Base-by-base conservation (phyloP, 2,113 vertebrate species). In the Embiotoca jacksoni region DNA sequence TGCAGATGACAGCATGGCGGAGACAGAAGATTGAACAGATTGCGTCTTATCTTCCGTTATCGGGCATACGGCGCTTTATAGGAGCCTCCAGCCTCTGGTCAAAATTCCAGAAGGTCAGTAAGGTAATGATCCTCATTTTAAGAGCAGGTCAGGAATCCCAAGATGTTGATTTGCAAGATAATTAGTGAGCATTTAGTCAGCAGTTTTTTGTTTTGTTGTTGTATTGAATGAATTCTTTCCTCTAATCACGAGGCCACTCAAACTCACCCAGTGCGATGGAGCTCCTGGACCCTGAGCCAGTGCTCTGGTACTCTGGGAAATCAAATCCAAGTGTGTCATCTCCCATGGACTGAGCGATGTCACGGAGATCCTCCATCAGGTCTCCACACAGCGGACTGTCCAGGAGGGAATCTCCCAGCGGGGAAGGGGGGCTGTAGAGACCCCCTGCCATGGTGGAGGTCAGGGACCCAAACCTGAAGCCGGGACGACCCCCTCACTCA, bases 331-430 rank as follows among this genome's bases (percentile, higher is more conserved):
- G 95, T 5, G 93, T 87, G 36, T 97, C 95, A 7, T 96, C 96
- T 0, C 86, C 95, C 0, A 97, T 88, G 35, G 96, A 95, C 49
- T 91, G 95, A 1, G 96, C 96, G 53, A 98, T 93, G 49, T 97
- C 96, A 16, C 93, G 94, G 35, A 98, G 94, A 58, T 92, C 95
- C 35, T 95, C 96, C 93, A 99, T 96, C 82, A 98, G 95, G 71
- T 97, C 97, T 71, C 95, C 96, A 41, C 95, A 96, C 8, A 99
- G 92, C 0, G 97, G 96, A 78, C 96, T 97, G 61, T 92, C 95
- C 81, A 97, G 91, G 49, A 95, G 94, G 16, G 95, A 95, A 3
- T 97, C 94, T 83, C 95, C 96, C 11, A 97, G 81, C 0, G 95
- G 95, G 72, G 95, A 95, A 1, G 97, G 95, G 0, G 96, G 91